A percentile compares a stretch with the other conserved stretches of the same genome.
These are phyloP conservation scores for Drosophila elegans DNA, from an alignment of 1,140 invertebrate species.

Conservation along the genomic window DNA sequence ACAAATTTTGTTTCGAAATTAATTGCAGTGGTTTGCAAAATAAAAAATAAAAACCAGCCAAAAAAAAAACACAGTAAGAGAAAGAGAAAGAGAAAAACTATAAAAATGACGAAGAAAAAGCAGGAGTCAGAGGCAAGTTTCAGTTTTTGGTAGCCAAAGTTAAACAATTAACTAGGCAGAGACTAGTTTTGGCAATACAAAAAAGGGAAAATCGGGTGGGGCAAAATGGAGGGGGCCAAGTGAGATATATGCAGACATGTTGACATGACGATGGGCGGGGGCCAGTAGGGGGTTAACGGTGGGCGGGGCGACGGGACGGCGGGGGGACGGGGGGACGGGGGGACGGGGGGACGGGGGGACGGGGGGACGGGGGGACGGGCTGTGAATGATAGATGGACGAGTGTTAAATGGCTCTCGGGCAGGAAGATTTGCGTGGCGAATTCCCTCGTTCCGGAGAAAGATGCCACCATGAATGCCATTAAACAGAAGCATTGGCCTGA, in stretches of 20 bases:
- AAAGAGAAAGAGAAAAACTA: slow-evolving; percentile 6
- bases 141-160: slow-evolving; percentile 45
- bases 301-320: background rate
- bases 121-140: slow-evolving; percentile 37
- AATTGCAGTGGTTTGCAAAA: slow-evolving; percentile 67
- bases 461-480: slow-evolving; percentile 22
- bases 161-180: slow-evolving; percentile 58
- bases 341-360: too few species aligned
- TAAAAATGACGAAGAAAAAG: slow-evolving; percentile 17
- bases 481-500: slow-evolving; percentile 19
- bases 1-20: slow-evolving; percentile 70
- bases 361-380: background rate
- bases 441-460: background rate
- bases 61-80: slow-evolving; percentile 8
- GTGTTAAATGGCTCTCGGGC: slow-evolving; percentile 27
- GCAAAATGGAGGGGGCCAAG: slow-evolving; percentile 1
- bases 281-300: background rate
- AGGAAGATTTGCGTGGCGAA: slow-evolving; percentile 18
- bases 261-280: slow-evolving; percentile 38
- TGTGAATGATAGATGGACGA: slow-evolving; percentile 26
- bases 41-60: slow-evolving; percentile 10
- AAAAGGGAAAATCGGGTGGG: slow-evolving; percentile 2
- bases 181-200: slow-evolving; percentile 19
- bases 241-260: slow-evolving; percentile 51
- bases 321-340: background rate